Conservation (phyloP, 2,797 vertebrate genomes). For the Emys orbicularis region DNA sequence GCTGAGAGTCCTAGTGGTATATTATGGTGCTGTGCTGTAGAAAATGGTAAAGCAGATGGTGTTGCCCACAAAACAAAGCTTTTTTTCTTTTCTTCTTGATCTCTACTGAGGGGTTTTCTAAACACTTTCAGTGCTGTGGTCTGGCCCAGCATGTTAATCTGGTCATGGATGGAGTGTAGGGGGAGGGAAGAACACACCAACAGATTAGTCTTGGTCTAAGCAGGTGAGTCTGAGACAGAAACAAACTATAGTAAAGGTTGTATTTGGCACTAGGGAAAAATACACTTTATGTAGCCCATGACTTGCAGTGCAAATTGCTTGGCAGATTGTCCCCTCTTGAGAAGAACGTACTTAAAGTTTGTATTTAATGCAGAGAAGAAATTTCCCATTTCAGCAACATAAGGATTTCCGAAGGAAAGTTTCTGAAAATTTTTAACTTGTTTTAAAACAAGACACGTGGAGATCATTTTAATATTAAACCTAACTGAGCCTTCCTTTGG, state of each 20-base stretch:
- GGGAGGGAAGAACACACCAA: neutral
- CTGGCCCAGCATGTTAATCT: neutral
- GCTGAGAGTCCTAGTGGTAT: neutral
- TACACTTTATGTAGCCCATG: neutral
- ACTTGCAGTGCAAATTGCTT: neutral
- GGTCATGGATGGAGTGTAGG: neutral
- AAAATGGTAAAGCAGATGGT: neutral
- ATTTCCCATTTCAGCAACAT: neutral
- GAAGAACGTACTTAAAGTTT: neutral
- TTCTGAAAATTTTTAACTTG: neutral
- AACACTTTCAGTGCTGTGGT: neutral
- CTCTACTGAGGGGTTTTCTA: neutral
- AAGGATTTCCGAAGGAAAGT: neutral
- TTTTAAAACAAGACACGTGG: neutral
- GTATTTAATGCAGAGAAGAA: neutral
- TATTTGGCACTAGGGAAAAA: neutral
- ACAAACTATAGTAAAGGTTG: neutral
- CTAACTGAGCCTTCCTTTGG: neutral
- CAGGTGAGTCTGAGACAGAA: neutral
- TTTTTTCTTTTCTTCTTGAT: neutral
- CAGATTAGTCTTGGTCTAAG: neutral
- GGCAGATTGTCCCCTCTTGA: neutral
- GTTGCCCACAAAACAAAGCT: neutral
- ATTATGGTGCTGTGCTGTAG: neutral
- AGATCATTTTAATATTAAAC: neutral